Base-by-base conservation (phyloP, 2,113 vertebrate genomes). In the Sus scrofa region DNA sequence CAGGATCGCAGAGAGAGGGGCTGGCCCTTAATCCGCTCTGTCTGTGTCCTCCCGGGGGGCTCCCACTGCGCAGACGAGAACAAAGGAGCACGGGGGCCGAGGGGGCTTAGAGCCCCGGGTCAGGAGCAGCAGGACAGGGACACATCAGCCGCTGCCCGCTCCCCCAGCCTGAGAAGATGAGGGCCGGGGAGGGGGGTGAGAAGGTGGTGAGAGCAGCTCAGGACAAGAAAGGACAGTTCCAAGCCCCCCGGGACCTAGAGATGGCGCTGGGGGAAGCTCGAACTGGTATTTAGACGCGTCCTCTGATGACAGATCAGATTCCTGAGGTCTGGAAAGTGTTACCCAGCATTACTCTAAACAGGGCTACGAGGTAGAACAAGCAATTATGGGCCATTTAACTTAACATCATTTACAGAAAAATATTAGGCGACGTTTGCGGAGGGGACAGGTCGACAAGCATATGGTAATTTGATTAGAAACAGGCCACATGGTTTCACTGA, bases 381-480 rank as follows among this genome's bases (percentile, higher is more conserved):
- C 89, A 96, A 77, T 96, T 93, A 74, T 3, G 91, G 94, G 97
- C 96, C 94, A 96, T 88, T 96, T 98, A 96, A 65, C 84, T 95
- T 97, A 97, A 90, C 93, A 98, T 95, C 71, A 93, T 44, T 95
- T 79, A 89, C 44, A 78, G 83, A 96, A 98, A 97, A 98, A 98
- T 97, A 98, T 96, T 77, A 97, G 84, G 96, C 75, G 56, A 83
- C 96, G 92, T 98, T 97, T 97, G 94, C 73, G 22, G 92, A 89
- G 91, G 84, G 91, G 87, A 92, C 91, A 93, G 39, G 27, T 96
- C 44, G 27, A 92, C 0, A 26, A 60, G 73, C 32, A 90, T 85
- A 63, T 37, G 71, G 94, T 84, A 96, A 97, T 98, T 97, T 97
- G 95, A 96, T 98, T 98, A 97, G 96, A 97, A 98, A 96, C 9